Evolutionary conservation across 2,888 invertebrate species (phyloP).

Genomic region (Bombylius major): DNA sequence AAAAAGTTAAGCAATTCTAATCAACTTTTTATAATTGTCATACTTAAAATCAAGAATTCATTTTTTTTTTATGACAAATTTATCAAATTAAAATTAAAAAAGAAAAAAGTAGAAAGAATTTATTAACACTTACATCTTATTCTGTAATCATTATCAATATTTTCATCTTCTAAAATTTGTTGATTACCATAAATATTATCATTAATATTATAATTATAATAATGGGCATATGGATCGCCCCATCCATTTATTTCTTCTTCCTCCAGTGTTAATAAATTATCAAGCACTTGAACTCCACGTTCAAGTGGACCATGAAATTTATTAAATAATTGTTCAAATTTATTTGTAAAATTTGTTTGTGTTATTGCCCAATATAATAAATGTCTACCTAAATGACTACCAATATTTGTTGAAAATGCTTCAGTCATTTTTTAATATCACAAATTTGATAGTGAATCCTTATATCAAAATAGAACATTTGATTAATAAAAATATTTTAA

Average conservation of each 20-base stretch:
- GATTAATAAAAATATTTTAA: no score
- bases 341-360: conserved; percentile 46
- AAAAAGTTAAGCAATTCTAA: no score
- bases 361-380: conserved; percentile 50
- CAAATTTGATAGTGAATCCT: no score
- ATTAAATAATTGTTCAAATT: conserved; percentile 43
- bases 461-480: no score
- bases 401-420: conserved; percentile 33
- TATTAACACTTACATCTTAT: neutral
- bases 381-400: conserved; percentile 42
- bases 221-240: conserved; percentile 31
- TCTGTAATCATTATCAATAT: neutral
- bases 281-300: conserved; percentile 44
- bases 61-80: no score
- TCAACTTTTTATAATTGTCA: no score
- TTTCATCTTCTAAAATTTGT: conserved; percentile 17
- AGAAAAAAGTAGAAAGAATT: no score
- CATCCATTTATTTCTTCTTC: conserved; percentile 32
- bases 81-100: no score
- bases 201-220: conserved; percentile 26
- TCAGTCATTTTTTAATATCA: conserved; percentile 28
- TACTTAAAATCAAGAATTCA: no score
- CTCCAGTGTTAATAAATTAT: conserved; percentile 50
- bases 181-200: conserved; percentile 20
- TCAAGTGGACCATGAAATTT: conserved; percentile 37